Evolutionary conservation across 2,113 vertebrate species (phyloP), one percentile per base, ranked within the genome.

Genomic region (Papio anubis): DNA sequence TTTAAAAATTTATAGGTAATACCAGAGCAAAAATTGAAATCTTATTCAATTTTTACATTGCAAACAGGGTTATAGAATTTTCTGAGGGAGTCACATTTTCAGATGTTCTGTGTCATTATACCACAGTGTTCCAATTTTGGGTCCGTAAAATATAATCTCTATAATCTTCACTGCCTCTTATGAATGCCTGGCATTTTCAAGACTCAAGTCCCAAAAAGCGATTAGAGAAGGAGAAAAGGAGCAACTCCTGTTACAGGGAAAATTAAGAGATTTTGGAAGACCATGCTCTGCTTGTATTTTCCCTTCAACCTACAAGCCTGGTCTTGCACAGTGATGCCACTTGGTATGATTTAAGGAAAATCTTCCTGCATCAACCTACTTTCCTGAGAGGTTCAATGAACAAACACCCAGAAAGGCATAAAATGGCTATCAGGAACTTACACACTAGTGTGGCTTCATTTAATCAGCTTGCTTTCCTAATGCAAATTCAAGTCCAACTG

Each of bases 41-140:
- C 17, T 50, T 91, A 30, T 52, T 80, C 32, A 88, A 79, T 85
- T 84, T 93, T 92, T 88, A 94, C 10, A 48, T 86, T 92, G 70
- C 30, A 91, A 89, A 75, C 30, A 93, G 27, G 8, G 35, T 87
- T 97, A 83, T 27, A 72, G 76, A 96, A 90, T 94, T 97, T 96
- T 90, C 85, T 68, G n/a, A 89, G 7, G 17, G n/a, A 66, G 73
- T 85, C 30, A 64, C 2, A 76, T 94, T 92, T 88, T 96, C 32
- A 79, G n/a, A 57, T 96, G 30, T n/a, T 85, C 73, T 78, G 30
- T 59, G 43, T 92, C 32, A 35, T 92, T 89, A 40, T 72, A 57
- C 72, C 27, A 76, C 2, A 25, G 27, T 91, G 73, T 86, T 57
- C 83, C 25, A 95, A 3, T 85, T 82, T 89, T 14, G 73, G 25